Evolutionary conservation across 1,140 invertebrate species (phyloP).

Genomic region (Leptinotarsa lineolata): DNA sequence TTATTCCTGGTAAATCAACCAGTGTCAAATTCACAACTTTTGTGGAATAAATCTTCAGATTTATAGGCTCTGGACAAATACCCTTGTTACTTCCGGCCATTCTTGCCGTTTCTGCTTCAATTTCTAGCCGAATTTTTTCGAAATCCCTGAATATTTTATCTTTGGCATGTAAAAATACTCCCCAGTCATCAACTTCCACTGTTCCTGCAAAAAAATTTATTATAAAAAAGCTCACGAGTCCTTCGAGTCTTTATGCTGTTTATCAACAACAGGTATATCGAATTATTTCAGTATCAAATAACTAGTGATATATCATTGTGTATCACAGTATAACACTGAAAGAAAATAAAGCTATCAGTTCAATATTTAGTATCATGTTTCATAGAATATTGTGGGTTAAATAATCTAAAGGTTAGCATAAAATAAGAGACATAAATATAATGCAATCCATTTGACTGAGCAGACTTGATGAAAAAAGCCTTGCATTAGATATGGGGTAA

Average conservation of each 20-base stretch:
- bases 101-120: constrained; percentile 91
- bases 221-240: constrained; percentile 18
- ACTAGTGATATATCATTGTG: constrained; percentile 2
- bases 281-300: not conserved
- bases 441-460: no score
- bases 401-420: no score
- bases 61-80: constrained; percentile 95
- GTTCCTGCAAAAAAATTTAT: constrained; percentile 67
- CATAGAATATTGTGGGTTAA: no score
- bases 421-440: no score
- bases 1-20: constrained; percentile 97
- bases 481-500: no score
- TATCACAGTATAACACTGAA: no score
- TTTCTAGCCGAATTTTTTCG: constrained; percentile 88
- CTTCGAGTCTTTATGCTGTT: no score
- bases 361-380: no score
- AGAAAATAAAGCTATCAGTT: no score
- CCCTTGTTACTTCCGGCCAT: constrained; percentile 95
- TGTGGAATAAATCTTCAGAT: constrained; percentile 92
- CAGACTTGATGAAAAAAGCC: no score
- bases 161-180: constrained; percentile 92
- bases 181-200: constrained; percentile 91
- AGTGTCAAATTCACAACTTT: constrained; percentile 95
- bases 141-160: constrained; percentile 91
- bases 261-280: not conserved